These are phyloP conservation scores for Otolemur crassicaudatus DNA, from an alignment of 2,797 vertebrate species.

Conservation along the genomic window DNA sequence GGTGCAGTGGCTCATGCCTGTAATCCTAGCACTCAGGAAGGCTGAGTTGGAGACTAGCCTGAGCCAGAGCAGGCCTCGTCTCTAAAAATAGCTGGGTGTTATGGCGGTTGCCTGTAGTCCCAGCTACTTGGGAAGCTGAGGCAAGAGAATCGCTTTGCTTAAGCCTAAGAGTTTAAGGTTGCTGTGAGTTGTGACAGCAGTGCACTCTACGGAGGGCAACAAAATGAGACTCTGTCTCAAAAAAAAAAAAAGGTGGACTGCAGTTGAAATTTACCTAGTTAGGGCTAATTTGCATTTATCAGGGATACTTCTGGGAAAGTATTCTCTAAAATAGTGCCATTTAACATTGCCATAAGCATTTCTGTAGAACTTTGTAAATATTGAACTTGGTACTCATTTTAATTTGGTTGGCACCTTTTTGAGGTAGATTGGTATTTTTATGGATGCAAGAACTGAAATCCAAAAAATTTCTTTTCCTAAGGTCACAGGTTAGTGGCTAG, in stretches of 20 bases:
- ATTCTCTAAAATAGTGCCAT: conserved; percentile 11
- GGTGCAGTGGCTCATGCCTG: too few species aligned
- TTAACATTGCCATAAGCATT: conserved; percentile 29
- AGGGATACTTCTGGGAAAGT: background rate
- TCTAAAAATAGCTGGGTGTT: too few species aligned
- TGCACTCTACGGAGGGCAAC: too few species aligned
- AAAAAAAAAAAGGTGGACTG: background rate
- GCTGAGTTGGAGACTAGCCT: too few species aligned
- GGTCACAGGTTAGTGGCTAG: conserved; percentile 17
- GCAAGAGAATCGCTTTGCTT: too few species aligned
- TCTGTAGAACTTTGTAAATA: conserved; percentile 33
- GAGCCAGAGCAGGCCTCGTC: too few species aligned
- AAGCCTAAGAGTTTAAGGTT: too few species aligned
- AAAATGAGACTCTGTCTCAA: too few species aligned
- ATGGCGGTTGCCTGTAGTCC: too few species aligned
- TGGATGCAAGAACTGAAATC: conserved; percentile 45
- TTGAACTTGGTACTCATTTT: conserved; percentile 11
- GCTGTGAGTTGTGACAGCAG: too few species aligned
- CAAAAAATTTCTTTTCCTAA: conserved; percentile 32
- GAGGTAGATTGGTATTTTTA: conserved; percentile 43
- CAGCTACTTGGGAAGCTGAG: too few species aligned
- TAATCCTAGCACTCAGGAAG: too few species aligned
- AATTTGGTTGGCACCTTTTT: conserved; percentile 12
- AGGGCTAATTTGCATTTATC: conserved; percentile 43
- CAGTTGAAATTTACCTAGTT: conserved; percentile 34